Evolutionary conservation across 2,797 vertebrate genomes (phyloP).

Genomic region (Capromys pilorides): DNA sequence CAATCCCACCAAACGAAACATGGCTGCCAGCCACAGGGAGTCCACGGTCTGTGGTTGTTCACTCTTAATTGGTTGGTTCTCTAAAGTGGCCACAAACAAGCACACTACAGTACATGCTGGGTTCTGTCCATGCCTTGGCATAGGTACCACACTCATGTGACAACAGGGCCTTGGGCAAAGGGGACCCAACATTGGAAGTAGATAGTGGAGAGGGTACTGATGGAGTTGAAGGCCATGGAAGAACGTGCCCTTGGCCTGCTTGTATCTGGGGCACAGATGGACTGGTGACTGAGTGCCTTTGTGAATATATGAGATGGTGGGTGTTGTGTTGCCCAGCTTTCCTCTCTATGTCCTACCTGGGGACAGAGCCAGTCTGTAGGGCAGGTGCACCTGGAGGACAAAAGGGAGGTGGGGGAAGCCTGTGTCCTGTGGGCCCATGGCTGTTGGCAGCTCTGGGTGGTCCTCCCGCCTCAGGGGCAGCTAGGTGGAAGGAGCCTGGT

Average conservation of each 20-base stretch:
- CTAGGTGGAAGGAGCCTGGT: neutral
- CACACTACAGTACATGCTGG: neutral
- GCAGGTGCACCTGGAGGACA: neutral
- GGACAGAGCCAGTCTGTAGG: neutral
- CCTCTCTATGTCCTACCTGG: neutral
- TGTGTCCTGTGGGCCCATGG: neutral
- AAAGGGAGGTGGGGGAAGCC: neutral
- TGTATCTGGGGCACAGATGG: neutral
- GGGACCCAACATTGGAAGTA: neutral
- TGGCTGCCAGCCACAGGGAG: neutral
- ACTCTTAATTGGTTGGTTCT: neutral
- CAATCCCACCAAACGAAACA: neutral
- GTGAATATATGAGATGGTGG: neutral
- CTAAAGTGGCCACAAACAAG: neutral
- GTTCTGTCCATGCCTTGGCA: neutral
- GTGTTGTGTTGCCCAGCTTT: neutral
- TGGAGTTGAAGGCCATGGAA: neutral
- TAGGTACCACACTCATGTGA: neutral
- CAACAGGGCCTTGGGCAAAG: neutral
- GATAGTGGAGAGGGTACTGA: neutral
- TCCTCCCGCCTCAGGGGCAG: neutral
- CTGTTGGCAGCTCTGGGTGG: accelerated
- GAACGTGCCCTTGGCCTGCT: neutral
- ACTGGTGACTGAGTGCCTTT: neutral
- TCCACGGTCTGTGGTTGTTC: neutral